Base-by-base conservation (phyloP, 2,113 vertebrate species). In the Pomatostomus ruficeps region DNA sequence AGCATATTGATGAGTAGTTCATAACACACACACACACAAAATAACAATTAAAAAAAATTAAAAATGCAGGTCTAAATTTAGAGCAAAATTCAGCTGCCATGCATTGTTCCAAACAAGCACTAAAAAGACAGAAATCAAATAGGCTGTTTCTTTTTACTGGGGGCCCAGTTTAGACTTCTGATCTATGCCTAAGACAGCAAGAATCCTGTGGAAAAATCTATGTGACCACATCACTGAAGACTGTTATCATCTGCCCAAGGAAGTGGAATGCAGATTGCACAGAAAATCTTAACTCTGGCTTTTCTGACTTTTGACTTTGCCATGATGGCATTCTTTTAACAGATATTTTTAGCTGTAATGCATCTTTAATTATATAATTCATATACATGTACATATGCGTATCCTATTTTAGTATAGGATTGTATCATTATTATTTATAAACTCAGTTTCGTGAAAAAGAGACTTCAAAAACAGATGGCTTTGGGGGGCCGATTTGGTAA, bases 341-440 rank as follows among this genome's bases (percentile, higher is more conserved):
- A 51, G 67, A 26, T 89, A 91, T 89, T 91, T 96, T 96, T 90
- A 96, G 67, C 71, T 71, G 46, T 46, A 88, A 94, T 88, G 72
- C 35, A 88, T 88, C 79, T 86, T 94, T 88, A 93, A 93, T 88
- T 94, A 97, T 84, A 75, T 77, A 93, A 95, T 84, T 94, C 82
- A 77, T 92, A 89, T 51, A 88, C 57, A 89, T 57, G 63, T 83
- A 70, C 73, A 95, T 88, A 91, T 88, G 89, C 43, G 14, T 45
- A 89, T 61, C 45, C 51, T 89, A 75, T 91, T 93, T 97, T 94
- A 88, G 91, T 29, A 58, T 4, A 92, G 42, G 42, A 94, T 54
- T 87, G 57, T 74, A 96, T 88, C 75, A 88, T 93, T 77, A 77
- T 74, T 93, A 79, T 94, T 96, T 92, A 96, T 85, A 88, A 93